Conservation (phyloP, 2,113 vertebrate genomes). For the Cynoglossus semilaevis region DNA sequence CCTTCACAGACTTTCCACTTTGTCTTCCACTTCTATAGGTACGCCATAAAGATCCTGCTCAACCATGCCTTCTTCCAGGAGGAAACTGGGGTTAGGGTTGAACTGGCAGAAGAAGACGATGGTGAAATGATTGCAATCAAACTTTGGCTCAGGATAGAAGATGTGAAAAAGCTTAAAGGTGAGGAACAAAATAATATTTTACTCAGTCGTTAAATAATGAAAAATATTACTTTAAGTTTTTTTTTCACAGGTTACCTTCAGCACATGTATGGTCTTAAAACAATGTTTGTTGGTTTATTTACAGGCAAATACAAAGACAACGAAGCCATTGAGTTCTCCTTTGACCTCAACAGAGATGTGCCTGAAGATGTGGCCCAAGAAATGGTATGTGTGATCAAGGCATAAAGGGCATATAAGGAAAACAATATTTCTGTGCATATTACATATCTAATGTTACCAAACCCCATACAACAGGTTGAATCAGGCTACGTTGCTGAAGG, state of each 20-base stretch:
- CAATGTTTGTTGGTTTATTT: neutral
- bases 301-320: slow-evolving; percentile 98
- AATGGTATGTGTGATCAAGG: slow-evolving; percentile 79
- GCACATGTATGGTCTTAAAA: neutral
- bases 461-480: slow-evolving; percentile 81
- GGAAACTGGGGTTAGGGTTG: slow-evolving; percentile 96
- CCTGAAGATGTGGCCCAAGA: slow-evolving; percentile 98
- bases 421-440: too few species aligned
- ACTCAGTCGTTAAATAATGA: too few species aligned
- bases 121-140: slow-evolving; percentile 98
- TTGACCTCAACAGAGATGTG: slow-evolving; percentile 93
- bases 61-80: slow-evolving; percentile 99
- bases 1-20: neutral
- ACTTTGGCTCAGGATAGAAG: slow-evolving; percentile 96
- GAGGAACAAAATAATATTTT: neutral
- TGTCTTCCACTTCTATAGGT: slow-evolving; percentile 68
- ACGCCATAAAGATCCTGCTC: slow-evolving; percentile 96
- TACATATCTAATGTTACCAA: neutral
- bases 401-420: too few species aligned
- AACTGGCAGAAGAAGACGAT: slow-evolving; percentile 97
- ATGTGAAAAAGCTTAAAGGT: slow-evolving; percentile 97
- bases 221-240: too few species aligned
- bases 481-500: slow-evolving; percentile 97
- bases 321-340: slow-evolving; percentile 98
- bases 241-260: neutral